Percentiles rank a stretch among this genome's conserved stretches.
Conservation (phyloP, 2,797 vertebrate species). For the Helostoma temminkii region DNA sequence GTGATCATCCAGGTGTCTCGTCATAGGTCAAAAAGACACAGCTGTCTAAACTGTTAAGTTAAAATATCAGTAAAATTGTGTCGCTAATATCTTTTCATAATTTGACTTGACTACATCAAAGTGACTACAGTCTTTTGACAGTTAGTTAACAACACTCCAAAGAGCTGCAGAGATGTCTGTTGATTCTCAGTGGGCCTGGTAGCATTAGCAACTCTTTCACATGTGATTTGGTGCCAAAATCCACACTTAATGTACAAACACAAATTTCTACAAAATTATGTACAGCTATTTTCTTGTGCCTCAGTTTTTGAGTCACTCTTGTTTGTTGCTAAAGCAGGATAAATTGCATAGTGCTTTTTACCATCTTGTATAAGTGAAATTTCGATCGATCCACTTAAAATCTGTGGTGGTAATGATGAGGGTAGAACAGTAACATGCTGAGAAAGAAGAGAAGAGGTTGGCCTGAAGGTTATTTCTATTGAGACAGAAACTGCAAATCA, state of each 20-base stretch:
- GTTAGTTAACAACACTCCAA: not conserved
- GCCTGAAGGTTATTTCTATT: slow-evolving; percentile 32
- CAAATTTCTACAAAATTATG: slow-evolving; percentile 5
- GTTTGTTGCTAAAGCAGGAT: not conserved
- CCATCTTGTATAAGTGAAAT: not conserved
- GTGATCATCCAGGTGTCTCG: no score
- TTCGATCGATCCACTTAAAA: slow-evolving; percentile 15
- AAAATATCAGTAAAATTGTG: not conserved
- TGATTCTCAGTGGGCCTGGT: not conserved
- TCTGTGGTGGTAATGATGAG: slow-evolving; percentile 12
- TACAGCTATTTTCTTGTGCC: not conserved
- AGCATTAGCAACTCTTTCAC: not conserved
- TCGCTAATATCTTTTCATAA: no score
- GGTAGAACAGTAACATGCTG: not conserved
- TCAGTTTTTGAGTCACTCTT: not conserved
- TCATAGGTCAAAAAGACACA: not conserved
- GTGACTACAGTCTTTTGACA: no score
- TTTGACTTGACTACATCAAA: no score
- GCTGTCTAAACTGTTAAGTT: not conserved
- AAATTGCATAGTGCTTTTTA: not conserved
- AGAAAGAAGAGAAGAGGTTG: slow-evolving; percentile 25
- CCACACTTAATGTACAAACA: no score
- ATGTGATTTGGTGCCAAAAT: not conserved
- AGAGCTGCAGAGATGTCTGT: not conserved
- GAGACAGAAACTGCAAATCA: slow-evolving; percentile 40